Conservation (phyloP, 2,113 vertebrate genomes). For the Odontophorus gujanensis region DNA sequence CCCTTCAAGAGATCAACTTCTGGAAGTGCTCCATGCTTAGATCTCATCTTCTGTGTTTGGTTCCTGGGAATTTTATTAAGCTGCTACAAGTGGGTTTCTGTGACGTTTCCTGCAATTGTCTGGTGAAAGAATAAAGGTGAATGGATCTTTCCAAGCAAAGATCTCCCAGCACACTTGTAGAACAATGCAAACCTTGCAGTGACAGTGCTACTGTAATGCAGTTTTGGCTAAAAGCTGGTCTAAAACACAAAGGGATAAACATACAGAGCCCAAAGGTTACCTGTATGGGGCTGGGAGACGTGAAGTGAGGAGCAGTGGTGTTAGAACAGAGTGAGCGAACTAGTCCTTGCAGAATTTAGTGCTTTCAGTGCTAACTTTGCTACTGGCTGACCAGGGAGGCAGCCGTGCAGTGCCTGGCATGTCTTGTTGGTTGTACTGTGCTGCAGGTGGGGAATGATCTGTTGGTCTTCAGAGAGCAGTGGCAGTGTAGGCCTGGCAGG, state of each 20-base stretch:
- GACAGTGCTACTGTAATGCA: background rate
- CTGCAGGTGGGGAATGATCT: background rate
- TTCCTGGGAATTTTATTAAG: background rate
- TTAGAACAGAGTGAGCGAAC: background rate
- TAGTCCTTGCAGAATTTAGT: background rate
- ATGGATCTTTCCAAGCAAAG: background rate
- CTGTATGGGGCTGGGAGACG: background rate
- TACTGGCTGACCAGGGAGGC: background rate
- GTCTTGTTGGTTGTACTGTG: background rate
- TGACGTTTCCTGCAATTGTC: background rate
- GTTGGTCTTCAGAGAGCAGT: background rate
- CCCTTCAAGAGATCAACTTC: background rate
- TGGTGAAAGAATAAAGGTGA: background rate
- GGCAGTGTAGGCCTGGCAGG: background rate
- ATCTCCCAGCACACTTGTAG: background rate
- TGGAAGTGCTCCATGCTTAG: background rate
- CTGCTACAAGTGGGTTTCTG: background rate
- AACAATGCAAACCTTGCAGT: fast-evolving
- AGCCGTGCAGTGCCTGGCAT: background rate
- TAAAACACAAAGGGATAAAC: background rate
- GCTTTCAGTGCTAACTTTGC: background rate
- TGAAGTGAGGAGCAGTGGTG: background rate
- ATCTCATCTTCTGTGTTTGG: background rate
- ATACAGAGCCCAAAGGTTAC: background rate
- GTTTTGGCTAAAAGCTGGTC: background rate